phyloP scores from a whole-genome alignment of 1,140 invertebrate species.

The Lycorma delicatula region DNA sequence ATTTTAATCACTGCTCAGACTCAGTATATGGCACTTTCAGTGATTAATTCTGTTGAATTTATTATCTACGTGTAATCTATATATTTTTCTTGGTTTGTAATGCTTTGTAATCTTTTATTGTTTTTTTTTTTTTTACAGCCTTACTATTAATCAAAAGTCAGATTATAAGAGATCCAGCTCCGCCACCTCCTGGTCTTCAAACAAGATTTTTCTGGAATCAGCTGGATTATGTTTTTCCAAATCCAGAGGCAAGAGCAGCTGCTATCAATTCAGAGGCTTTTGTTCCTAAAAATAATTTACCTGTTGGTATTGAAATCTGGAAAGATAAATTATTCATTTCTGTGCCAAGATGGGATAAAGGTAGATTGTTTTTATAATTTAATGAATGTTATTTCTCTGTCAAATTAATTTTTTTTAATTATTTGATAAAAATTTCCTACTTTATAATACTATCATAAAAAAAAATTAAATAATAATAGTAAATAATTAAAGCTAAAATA shows the following conservation, averaged over 20 bases:
- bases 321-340: conserved; percentile 65
- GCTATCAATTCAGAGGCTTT: conserved; percentile 53
- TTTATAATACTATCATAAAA: no score
- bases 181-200: conserved; percentile 37
- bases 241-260: conserved; percentile 45
- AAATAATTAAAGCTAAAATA: no score
- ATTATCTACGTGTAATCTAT: no score
- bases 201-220: conserved; percentile 63
- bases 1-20: no score
- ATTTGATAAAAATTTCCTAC: background rate
- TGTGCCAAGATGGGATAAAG: conserved; percentile 55
- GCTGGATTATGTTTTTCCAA: conserved; percentile 65
- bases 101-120: no score
- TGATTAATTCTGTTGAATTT: no score
- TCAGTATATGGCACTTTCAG: no score
- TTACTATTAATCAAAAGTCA: background rate
- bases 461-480: no score
- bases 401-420: no score
- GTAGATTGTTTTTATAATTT: conserved; percentile 20
- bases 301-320: conserved; percentile 70
- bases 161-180: background rate
- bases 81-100: no score
- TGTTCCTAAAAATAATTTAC: conserved; percentile 62
- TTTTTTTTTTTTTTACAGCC: background rate
- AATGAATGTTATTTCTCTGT: no score